Evolutionary conservation across 2,113 vertebrate genomes (phyloP).

Genomic region (Proterorhinus semilunaris): DNA sequence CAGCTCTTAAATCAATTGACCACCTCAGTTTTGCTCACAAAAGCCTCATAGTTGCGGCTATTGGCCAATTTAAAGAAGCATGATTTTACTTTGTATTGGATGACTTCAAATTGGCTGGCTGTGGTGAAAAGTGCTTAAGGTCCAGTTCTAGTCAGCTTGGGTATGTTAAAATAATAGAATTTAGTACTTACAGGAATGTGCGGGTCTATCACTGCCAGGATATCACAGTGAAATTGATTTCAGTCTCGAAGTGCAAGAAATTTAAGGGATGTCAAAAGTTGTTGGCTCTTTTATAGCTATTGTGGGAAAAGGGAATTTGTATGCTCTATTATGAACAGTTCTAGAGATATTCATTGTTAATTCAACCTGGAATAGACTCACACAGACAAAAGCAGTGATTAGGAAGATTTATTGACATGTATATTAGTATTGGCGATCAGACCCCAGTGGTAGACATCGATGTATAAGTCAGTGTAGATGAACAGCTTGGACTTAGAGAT

Average conservation of each 20-base stretch:
- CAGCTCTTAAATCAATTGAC: no score
- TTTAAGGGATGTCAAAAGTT: not conserved
- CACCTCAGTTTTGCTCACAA: no score
- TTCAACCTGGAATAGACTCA: no score
- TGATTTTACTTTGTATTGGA: not conserved
- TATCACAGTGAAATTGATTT: not conserved
- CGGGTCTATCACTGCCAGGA: not conserved
- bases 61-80: no score
- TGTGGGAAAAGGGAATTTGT: not conserved
- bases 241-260: not conserved
- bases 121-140: not conserved
- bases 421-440: no score
- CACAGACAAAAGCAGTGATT: no score
- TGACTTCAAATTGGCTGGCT: not conserved
- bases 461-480: no score
- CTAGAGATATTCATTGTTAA: slow-evolving; percentile 31
- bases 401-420: no score
- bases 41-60: no score
- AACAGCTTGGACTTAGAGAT: no score
- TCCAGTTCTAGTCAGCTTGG: not conserved
- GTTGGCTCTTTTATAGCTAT: not conserved
- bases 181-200: not conserved
- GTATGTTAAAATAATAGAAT: not conserved
- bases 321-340: slow-evolving; percentile 1
- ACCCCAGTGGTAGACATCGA: no score